phyloP scores from a whole-genome alignment of 2,797 vertebrate species.

The Mus spretus region DNA sequence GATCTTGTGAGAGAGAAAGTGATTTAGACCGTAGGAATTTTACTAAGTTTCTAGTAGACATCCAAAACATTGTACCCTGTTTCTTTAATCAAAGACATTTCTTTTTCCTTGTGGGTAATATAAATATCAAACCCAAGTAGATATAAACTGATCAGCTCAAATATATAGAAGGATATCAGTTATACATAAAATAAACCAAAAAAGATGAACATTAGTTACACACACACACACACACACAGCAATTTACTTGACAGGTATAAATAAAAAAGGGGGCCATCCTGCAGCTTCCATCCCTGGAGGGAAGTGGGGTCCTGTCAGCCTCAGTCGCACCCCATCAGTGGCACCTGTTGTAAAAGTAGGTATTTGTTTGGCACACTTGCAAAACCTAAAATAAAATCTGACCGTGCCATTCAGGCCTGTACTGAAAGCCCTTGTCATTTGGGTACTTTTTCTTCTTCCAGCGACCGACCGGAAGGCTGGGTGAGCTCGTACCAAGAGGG shows the following conservation, averaged over 20 bases:
- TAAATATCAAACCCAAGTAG: conserved; percentile 10
- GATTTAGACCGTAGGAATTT: background rate
- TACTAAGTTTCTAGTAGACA: background rate
- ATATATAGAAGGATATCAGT: background rate
- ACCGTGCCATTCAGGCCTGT: background rate
- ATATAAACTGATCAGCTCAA: background rate
- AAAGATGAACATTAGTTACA: background rate
- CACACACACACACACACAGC: background rate
- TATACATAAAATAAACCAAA: background rate
- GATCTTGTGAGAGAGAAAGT: background rate
- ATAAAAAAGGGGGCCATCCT: background rate
- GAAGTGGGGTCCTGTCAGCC: background rate
- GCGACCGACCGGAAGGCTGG: too few relatives aligned
- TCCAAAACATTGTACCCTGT: background rate
- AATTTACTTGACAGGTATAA: background rate
- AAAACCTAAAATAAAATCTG: background rate
- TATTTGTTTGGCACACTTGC: background rate
- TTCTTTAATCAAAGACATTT: background rate
- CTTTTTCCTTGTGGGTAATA: background rate
- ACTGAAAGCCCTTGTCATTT: background rate
- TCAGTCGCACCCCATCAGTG: background rate
- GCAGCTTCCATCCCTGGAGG: background rate
- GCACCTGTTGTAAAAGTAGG: background rate
- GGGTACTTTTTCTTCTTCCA: background rate
- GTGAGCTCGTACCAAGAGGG: background rate